Conservation (phyloP, 2,888 invertebrate species). For the Metallyticus violacea region DNA sequence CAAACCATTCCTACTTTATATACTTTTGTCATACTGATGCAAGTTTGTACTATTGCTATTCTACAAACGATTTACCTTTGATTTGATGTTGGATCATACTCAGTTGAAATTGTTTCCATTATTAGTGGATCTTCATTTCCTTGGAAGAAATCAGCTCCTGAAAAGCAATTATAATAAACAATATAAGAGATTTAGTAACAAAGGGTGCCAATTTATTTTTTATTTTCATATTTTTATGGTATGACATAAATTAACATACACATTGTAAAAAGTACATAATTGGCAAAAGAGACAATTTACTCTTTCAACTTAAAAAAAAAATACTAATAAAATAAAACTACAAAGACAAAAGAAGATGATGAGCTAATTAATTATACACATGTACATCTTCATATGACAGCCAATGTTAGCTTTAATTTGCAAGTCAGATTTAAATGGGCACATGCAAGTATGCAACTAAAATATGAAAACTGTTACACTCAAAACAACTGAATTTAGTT, state of each 20-base stretch:
- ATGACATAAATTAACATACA: too few species aligned
- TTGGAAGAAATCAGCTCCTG: conserved; percentile 59
- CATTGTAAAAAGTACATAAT: not conserved
- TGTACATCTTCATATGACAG: not conserved
- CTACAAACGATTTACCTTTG: conserved; percentile 49
- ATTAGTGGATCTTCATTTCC: conserved; percentile 54
- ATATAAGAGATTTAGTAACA: too few species aligned
- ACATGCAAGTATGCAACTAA: not conserved
- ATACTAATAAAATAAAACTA: not conserved
- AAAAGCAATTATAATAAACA: conserved; percentile 24
- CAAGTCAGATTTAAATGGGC: not conserved
- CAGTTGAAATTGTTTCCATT: conserved; percentile 52
- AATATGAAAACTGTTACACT: not conserved
- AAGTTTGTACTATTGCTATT: too few species aligned
- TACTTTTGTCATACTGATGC: too few species aligned
- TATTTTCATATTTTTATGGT: too few species aligned
- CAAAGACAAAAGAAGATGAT: not conserved
- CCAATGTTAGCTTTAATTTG: not conserved
- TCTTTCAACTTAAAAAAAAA: not conserved
- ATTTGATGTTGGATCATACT: conserved; percentile 53
- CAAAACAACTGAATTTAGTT: not conserved
- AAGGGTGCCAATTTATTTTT: too few species aligned
- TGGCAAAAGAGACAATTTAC: not conserved
- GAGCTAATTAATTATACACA: not conserved
- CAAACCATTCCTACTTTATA: too few species aligned